Conservation (phyloP, 2,888 invertebrate genomes). For the Stenichneumon culpator region DNA sequence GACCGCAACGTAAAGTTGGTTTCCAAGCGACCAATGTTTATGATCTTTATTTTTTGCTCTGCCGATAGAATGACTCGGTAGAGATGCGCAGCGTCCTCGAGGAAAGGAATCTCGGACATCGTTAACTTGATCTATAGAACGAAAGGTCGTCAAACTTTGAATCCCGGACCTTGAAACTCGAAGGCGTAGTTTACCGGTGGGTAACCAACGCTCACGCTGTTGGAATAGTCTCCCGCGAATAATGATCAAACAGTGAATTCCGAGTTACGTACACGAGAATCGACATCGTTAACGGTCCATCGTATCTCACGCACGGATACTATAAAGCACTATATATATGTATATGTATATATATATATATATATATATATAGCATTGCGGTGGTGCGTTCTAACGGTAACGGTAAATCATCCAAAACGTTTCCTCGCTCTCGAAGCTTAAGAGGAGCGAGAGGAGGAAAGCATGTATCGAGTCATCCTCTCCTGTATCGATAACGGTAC, state of each 20-base stretch:
- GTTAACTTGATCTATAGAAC: background rate
- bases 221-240: slow-evolving; percentile 1
- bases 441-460: slow-evolving; percentile 58
- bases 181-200: background rate
- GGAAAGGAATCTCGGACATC: background rate
- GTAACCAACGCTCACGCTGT: no score
- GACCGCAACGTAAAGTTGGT: no score
- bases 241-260: slow-evolving; percentile 33
- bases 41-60: no score
- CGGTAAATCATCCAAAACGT: slow-evolving; percentile 77
- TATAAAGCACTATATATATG: background rate
- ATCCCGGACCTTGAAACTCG: slow-evolving; percentile 5
- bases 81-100: no score
- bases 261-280: slow-evolving; percentile 32
- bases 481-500: slow-evolving; percentile 79
- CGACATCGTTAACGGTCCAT: slow-evolving; percentile 61
- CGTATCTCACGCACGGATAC: slow-evolving; percentile 44
- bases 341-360: background rate
- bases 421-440: slow-evolving; percentile 61
- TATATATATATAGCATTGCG: slow-evolving; percentile 12
- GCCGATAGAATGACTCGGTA: no score
- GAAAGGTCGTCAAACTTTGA: background rate
- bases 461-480: slow-evolving; percentile 74
- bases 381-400: slow-evolving; percentile 77
- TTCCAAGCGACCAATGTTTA: no score